These are phyloP conservation scores for Pseudorectes ferrugineus DNA, from an alignment of 2,113 vertebrate genomes.

Conservation along the genomic window DNA sequence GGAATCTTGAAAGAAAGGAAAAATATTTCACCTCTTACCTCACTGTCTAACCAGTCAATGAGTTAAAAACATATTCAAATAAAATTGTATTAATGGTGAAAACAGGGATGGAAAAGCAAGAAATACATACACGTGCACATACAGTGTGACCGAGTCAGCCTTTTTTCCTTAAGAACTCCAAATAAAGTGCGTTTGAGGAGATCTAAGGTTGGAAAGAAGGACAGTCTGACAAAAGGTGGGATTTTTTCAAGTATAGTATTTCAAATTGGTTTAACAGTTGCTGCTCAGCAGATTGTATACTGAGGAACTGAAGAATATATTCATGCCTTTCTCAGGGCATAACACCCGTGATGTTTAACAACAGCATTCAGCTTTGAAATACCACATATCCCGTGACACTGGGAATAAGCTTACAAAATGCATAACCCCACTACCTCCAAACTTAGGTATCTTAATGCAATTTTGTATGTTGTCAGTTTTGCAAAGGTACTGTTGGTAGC, in stretches of 20 bases:
- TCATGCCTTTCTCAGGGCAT: background rate
- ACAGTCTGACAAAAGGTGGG: background rate
- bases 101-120: background rate
- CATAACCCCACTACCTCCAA: background rate
- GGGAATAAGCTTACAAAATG: background rate
- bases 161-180: background rate
- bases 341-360: background rate
- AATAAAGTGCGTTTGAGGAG: background rate
- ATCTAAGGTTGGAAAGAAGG: background rate
- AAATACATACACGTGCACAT: accelerated
- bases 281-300: background rate
- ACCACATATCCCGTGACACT: background rate
- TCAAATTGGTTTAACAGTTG: background rate
- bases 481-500: background rate
- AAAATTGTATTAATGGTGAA: background rate
- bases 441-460: background rate
- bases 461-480: background rate
- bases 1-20: background rate
- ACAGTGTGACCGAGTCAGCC: background rate
- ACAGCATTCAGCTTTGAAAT: background rate
- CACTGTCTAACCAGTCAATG: background rate
- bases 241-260: background rate
- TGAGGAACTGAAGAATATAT: background rate
- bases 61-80: background rate
- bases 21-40: background rate